These are phyloP conservation scores for Patella pellucida DNA, from an alignment of 2,888 invertebrate genomes.

Conservation along the genomic window DNA sequence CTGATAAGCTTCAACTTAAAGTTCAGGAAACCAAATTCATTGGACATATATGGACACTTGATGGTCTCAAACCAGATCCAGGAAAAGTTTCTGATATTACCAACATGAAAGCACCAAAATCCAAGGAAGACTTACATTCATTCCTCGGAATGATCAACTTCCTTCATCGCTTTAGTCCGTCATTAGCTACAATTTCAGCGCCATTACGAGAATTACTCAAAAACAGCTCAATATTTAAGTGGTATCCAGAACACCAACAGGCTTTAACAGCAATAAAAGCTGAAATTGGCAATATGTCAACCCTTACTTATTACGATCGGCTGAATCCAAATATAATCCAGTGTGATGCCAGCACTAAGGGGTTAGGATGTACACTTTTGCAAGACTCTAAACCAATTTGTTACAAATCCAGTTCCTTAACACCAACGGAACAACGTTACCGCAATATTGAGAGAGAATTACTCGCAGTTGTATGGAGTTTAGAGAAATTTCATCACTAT, in stretches of 20 bases:
- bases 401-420: conserved; percentile 40
- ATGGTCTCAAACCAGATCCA: not conserved
- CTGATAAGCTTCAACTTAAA: not conserved
- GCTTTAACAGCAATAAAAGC: not conserved
- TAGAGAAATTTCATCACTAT: conserved; percentile 33
- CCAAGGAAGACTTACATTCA: not conserved
- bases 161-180: not conserved
- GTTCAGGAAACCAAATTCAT: not conserved
- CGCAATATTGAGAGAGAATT: conserved; percentile 41
- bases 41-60: not conserved
- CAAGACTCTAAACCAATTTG: conserved; percentile 41
- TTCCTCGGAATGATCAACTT: not conserved
- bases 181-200: not conserved
- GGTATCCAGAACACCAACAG: not conserved
- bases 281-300: not conserved
- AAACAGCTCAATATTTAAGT: not conserved
- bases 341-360: conserved; percentile 31
- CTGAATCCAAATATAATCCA: conserved; percentile 18
- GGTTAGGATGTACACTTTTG: conserved; percentile 37
- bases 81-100: not conserved
- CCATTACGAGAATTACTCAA: not conserved
- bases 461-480: conserved; percentile 33
- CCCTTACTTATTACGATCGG: not conserved
- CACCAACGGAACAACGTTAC: conserved; percentile 32
- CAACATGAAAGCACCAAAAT: not conserved